Percentiles rank a stretch among this genome's conserved stretches.
phyloP scores from a whole-genome alignment of 2,797 vertebrate genomes.

The Gobio occitaniae region DNA sequence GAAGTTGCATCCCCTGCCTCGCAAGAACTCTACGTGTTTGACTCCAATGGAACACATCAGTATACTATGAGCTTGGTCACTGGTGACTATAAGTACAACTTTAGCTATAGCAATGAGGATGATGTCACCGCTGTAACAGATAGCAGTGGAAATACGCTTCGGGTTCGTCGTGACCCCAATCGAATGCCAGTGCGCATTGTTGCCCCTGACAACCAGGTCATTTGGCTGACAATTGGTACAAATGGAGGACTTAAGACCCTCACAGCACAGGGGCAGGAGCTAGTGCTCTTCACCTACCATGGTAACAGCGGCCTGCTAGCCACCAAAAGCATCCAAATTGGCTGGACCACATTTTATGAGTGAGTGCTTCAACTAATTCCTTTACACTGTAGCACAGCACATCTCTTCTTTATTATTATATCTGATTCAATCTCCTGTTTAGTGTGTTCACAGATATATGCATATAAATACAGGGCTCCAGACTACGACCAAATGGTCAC shows the following conservation, averaged over 20 bases:
- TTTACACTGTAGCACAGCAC: not conserved
- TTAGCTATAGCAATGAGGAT: conserved; percentile 97
- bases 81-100: conserved; percentile 96
- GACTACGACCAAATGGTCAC: too few species aligned
- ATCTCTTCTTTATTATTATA: not conserved
- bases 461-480: too few species aligned
- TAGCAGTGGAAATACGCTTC: conserved; percentile 94
- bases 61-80: conserved; percentile 94
- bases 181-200: conserved; percentile 96
- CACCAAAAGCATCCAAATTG: conserved; percentile 98
- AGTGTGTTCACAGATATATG: too few species aligned
- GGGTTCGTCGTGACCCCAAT: conserved; percentile 93
- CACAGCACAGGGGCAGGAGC: conserved; percentile 93
- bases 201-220: conserved; percentile 96
- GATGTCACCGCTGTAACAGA: conserved; percentile 94
- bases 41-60: conserved; percentile 95
- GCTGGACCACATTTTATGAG: conserved; percentile 99
- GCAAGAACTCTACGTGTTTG: conserved; percentile 98
- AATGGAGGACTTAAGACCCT: conserved; percentile 96
- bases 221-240: conserved; percentile 97
- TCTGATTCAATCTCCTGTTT: too few species aligned
- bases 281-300: conserved; percentile 96
- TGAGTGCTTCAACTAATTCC: conserved; percentile 75
- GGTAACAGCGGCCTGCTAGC: conserved; percentile 95
- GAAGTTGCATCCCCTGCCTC: conserved; percentile 94